Evolutionary conservation across 2,888 invertebrate genomes (phyloP).

Genomic region (Podabrus alpinus): DNA sequence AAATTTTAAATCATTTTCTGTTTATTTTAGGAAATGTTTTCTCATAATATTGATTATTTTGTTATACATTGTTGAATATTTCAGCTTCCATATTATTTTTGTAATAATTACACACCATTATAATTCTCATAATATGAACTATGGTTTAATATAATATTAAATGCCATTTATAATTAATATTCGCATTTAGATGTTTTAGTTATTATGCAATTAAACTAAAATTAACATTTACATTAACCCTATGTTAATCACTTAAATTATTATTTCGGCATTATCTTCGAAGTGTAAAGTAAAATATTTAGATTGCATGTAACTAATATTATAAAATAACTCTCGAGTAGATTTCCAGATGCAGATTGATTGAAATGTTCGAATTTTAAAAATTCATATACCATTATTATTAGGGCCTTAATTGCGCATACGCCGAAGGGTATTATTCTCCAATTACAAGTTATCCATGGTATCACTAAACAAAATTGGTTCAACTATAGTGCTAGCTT

Average conservation of each 20-base stretch:
- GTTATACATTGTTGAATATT: not conserved
- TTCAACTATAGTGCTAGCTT: conserved; percentile 24
- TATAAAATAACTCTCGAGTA: not conserved
- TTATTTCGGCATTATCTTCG: not conserved
- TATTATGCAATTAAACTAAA: not conserved
- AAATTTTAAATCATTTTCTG: not conserved
- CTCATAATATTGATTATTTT: not conserved
- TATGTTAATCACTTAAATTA: not conserved
- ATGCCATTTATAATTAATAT: not conserved
- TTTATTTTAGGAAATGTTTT: not conserved
- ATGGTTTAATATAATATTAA: not conserved
- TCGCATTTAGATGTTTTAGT: not conserved
- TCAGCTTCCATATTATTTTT: not conserved
- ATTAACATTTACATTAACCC: not conserved
- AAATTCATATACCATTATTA: not conserved
- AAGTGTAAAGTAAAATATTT: not conserved
- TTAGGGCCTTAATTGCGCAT: conserved; percentile 22
- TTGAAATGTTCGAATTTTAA: not conserved
- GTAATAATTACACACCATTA: not conserved
- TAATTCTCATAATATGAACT: not conserved
- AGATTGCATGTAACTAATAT: not conserved
- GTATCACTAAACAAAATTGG: conserved; percentile 23
- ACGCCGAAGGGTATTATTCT: conserved; percentile 18
- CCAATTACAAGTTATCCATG: conserved; percentile 24
- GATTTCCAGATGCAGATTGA: not conserved